Conservation (phyloP, 2,113 vertebrate genomes). For the Leuciscus idus region DNA sequence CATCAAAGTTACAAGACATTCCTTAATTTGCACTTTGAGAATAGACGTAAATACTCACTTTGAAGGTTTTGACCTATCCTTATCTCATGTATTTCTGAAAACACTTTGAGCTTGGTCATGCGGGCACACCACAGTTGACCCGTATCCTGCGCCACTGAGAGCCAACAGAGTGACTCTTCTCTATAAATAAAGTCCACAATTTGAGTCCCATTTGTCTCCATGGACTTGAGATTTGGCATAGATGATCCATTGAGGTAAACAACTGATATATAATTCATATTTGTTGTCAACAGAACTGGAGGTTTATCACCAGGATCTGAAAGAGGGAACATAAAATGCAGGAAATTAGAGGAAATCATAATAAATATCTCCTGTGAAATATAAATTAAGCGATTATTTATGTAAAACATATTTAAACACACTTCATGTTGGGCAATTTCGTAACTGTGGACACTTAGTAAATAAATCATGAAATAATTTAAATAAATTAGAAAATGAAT, state of each 20-base stretch:
- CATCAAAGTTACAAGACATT: not conserved
- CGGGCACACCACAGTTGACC: constrained; percentile 79
- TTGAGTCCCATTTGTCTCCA: constrained; percentile 74
- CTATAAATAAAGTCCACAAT: constrained; percentile 79
- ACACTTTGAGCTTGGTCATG: constrained; percentile 67
- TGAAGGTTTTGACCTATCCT: constrained; percentile 78
- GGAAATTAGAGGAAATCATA: not conserved
- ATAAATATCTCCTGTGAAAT: not conserved
- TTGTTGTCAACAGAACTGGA: constrained; percentile 78
- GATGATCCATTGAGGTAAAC: constrained; percentile 79
- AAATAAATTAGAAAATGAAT: not conserved
- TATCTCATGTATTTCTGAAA: constrained; percentile 73
- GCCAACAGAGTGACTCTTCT: constrained; percentile 81
- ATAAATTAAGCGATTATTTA: not conserved
- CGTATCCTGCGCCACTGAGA: constrained; percentile 74
- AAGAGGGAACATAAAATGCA: constrained; percentile 49
- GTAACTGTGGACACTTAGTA: not conserved
- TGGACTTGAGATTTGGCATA: constrained; percentile 60
- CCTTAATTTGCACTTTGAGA: not conserved
- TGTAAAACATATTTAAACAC: not conserved
- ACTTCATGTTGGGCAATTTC: not conserved
- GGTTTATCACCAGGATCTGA: constrained; percentile 79
- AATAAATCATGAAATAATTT: not conserved
- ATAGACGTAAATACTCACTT: constrained; percentile 74
- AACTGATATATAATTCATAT: constrained; percentile 73